Percentiles rank a stretch among this genome's conserved stretches.
phyloP scores from a whole-genome alignment of 1,140 invertebrate genomes.

The Pectinophora gossypiella region DNA sequence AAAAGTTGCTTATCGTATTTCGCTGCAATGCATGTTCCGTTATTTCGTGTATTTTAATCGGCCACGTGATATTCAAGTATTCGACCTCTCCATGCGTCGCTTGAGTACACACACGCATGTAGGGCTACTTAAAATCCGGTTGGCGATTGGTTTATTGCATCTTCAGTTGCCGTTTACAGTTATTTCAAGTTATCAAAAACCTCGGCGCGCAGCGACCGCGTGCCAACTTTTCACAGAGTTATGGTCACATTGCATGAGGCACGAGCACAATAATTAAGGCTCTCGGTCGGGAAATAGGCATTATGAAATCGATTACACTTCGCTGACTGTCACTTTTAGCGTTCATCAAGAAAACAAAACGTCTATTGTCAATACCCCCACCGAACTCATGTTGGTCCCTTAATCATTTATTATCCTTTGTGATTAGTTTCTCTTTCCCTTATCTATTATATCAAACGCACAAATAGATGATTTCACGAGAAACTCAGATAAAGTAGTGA shows the following conservation, averaged over 20 bases:
- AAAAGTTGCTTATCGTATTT: too few relatives aligned
- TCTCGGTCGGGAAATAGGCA: background rate
- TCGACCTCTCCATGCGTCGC: background rate
- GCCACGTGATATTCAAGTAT: too few relatives aligned
- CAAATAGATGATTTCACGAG: too few relatives aligned
- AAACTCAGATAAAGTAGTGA: too few relatives aligned
- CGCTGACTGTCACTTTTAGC: background rate
- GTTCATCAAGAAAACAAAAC: background rate
- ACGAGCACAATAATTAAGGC: background rate
- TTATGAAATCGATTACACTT: background rate
- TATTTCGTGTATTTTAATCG: too few relatives aligned
- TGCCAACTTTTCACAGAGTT: background rate
- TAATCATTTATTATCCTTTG: conserved; percentile 1
- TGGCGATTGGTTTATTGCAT: background rate
- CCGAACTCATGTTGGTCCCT: background rate
- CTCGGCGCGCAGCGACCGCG: background rate
- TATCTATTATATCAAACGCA: too few relatives aligned
- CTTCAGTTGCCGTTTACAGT: background rate
- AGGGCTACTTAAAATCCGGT: background rate
- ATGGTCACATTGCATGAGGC: background rate
- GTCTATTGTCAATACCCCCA: background rate
- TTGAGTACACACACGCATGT: too few relatives aligned
- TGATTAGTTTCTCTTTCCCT: background rate
- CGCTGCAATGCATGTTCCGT: too few relatives aligned
- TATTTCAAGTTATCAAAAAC: background rate